Conservation (phyloP, 1,140 invertebrate species). For the Drosophila nigrodunni region DNA sequence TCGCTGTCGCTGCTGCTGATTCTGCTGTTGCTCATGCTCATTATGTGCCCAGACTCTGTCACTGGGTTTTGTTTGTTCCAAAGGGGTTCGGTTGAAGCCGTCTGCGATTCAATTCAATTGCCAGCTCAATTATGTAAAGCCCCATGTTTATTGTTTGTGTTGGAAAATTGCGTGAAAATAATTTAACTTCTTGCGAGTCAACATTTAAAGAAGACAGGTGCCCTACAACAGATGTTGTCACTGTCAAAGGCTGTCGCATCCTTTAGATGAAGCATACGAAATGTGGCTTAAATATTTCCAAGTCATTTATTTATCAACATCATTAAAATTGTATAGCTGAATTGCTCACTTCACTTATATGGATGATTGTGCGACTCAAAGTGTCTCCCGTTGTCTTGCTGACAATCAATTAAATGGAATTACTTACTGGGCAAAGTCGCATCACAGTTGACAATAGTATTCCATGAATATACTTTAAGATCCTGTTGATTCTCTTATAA, state of each 20-base stretch:
- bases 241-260: conserved; percentile 55
- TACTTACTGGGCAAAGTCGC: conserved; percentile 3
- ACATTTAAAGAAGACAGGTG: conserved; percentile 61
- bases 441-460: conserved; percentile 6
- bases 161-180: conserved; percentile 79
- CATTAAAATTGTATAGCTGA: conserved; percentile 77
- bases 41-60: conserved; percentile 34
- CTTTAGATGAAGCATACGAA: conserved; percentile 50
- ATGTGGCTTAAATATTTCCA: conserved; percentile 78
- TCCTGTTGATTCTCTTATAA: neutral
- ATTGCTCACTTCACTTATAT: neutral
- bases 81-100: conserved; percentile 26
- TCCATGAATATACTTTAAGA: conserved; percentile 15
- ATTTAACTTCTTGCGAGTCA: conserved; percentile 74
- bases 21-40: conserved; percentile 18
- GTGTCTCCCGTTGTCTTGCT: neutral
- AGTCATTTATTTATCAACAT: conserved; percentile 82
- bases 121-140: conserved; percentile 78
- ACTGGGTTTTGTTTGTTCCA: conserved; percentile 37
- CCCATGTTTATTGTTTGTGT: conserved; percentile 76
- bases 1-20: neutral
- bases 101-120: conserved; percentile 72
- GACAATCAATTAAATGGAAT: conserved; percentile 10
- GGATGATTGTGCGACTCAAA: conserved; percentile 1
- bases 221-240: conserved; percentile 14